Base-by-base conservation (phyloP, 2,888 invertebrate species). In the Pristionchus maxplancki region DNA sequence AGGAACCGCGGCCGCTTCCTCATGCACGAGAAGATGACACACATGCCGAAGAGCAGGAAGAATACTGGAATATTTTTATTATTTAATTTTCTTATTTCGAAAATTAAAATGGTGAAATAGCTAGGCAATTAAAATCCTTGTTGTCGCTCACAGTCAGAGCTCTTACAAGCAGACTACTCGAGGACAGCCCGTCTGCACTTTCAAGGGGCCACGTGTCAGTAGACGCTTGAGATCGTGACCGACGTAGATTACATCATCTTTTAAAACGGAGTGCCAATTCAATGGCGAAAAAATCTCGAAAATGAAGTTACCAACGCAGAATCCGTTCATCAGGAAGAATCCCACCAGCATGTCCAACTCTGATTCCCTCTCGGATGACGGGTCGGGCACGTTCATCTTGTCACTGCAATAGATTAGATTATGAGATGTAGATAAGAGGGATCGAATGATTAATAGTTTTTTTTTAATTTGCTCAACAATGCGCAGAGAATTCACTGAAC, bases 311-410 rank as follows among this genome's bases (percentile, higher is more conserved):
- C 93, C 92, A 50, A 93, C 91, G 87, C 94, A 94, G 53, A 93
- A 89, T 50, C 93, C 93, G 78, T 94, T 94, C 94, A 94, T 94
- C 24, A 94, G 87, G 67, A 94, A 94, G 89, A 94, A 94, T 24
- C 91, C 94, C 40, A 93, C 90, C 84, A 94, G 91, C 94, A 94
- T 94, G 83, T 93, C 93, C 92, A 94, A 89, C 88, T 94, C 94
- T 37, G 78, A 78, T 40, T 88, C 78, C n/a, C 88, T 37, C 15
- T 58, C 62, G 8, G 37, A 34, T 0, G 34, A 48, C 9, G 37
- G 44, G 28, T 64, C 85, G 8, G 28, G 62, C 40, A 50, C 50
- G n/a, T 78, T 44, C 87, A 88, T 88, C 40, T 78, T 48, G 34
- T 88, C 87, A 67, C 67, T 67, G 34, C 31, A 34, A 67, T 34